A percentile compares a stretch with the other conserved stretches of the same genome.
Evolutionary conservation across 2,888 invertebrate species (phyloP).

Genomic region (Calliscelio sp.): DNA sequence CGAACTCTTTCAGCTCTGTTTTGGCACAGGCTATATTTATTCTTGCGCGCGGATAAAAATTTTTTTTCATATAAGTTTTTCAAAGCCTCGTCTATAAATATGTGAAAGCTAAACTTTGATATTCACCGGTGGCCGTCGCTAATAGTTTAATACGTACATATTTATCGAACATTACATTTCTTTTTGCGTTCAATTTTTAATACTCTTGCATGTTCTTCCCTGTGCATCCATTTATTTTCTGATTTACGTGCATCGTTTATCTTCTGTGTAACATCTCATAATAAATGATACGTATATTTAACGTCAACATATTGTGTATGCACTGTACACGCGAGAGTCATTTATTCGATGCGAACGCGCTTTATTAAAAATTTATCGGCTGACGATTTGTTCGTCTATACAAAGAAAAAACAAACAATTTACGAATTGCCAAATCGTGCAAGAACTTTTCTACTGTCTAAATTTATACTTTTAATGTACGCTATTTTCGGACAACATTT

Average conservation of each 20-base stretch:
- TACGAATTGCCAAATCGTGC: no score
- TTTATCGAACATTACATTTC: constrained; percentile 30
- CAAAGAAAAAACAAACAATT: constrained; percentile 22
- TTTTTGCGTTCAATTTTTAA: constrained; percentile 15
- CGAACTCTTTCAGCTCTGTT: constrained; percentile 36
- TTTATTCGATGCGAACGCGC: constrained; percentile 31
- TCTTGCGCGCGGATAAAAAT: constrained; percentile 20
- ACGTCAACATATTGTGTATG: constrained; percentile 17
- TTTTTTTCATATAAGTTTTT: constrained; percentile 42
- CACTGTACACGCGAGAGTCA: constrained; percentile 8
- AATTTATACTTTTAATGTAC: no score
- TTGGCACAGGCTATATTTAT: constrained; percentile 45
- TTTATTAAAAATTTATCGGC: constrained; percentile 46
- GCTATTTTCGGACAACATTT: no score
- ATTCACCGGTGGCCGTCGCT: not conserved
- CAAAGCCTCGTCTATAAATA: constrained; percentile 39
- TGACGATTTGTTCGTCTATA: constrained; percentile 25
- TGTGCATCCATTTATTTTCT: constrained; percentile 24
- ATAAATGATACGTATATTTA: constrained; percentile 51
- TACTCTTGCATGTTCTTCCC: not conserved
- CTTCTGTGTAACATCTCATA: constrained; percentile 25
- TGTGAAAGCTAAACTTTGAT: constrained; percentile 32
- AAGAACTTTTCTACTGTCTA: no score
- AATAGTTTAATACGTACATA: constrained; percentile 34
- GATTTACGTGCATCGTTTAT: constrained; percentile 40